Evolutionary conservation across 2,113 vertebrate species (phyloP).

Genomic region (Bolborhynchus lineola): DNA sequence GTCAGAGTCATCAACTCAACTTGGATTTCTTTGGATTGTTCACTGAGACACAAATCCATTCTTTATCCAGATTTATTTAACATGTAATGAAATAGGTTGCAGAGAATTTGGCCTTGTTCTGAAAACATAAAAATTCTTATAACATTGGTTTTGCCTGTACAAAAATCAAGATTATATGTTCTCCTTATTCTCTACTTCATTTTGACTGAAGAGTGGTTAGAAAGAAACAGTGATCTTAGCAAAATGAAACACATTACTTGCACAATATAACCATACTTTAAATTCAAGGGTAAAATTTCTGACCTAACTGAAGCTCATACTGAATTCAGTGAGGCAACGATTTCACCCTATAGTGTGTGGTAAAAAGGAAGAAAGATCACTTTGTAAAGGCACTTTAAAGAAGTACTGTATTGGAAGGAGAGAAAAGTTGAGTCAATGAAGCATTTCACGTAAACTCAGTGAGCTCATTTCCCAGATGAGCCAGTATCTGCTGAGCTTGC

Average conservation of each 20-base stretch:
- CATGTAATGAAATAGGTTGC: not conserved
- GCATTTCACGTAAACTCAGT: slow-evolving; percentile 27
- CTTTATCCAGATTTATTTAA: slow-evolving; percentile 22
- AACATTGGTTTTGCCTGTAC: not conserved
- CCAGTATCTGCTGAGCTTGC: slow-evolving; percentile 27
- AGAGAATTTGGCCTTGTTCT: not conserved
- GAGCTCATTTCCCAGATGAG: slow-evolving; percentile 48
- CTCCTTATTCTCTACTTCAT: not conserved
- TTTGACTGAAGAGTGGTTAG: not conserved
- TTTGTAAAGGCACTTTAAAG: not conserved
- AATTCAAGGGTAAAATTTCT: not conserved
- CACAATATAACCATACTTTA: not conserved
- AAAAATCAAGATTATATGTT: not conserved
- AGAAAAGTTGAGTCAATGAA: slow-evolving; percentile 5
- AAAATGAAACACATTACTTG: not conserved
- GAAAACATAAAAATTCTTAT: not conserved
- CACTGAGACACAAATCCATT: not conserved
- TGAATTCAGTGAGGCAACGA: not conserved
- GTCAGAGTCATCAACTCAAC: not conserved
- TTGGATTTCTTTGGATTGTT: slow-evolving; percentile 3
- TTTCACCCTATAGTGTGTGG: not conserved
- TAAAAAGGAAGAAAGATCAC: not conserved
- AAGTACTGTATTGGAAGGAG: not conserved
- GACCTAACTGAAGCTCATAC: not conserved
- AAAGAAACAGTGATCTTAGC: not conserved